These are phyloP conservation scores for Leucophenga maculata DNA, from an alignment of 2,888 invertebrate genomes.

Conservation along the genomic window DNA sequence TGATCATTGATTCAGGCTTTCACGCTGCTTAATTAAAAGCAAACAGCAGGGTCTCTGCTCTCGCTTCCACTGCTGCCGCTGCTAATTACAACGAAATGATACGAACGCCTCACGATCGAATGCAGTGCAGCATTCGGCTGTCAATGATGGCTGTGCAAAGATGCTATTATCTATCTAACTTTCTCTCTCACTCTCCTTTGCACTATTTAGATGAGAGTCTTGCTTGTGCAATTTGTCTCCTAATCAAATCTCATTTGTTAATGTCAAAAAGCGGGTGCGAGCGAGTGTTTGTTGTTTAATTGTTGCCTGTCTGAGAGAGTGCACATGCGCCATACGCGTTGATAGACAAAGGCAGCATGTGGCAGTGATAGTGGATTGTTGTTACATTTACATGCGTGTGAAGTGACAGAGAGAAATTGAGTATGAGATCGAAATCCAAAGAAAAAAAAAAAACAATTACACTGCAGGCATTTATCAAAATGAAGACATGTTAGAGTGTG, in stretches of 20 bases:
- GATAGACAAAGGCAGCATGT: conserved; percentile 1
- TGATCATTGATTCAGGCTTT: conserved; percentile 35
- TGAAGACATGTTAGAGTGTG: no score
- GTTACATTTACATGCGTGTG: conserved; percentile 5
- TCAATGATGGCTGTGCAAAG: neutral
- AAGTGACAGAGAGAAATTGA: neutral
- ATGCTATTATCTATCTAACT: no score
- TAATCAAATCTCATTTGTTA: conserved; percentile 66
- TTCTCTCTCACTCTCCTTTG: neutral
- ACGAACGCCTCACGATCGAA: no score
- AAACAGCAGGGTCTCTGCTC: conserved; percentile 46
- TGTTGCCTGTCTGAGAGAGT: neutral
- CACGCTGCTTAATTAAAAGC: conserved; percentile 61
- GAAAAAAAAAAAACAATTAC: neutral
- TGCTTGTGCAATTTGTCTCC: conserved; percentile 58
- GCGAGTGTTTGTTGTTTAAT: conserved; percentile 32
- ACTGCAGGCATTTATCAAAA: no score
- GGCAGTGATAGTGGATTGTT: neutral
- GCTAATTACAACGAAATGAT: conserved; percentile 1
- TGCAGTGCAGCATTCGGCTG: neutral
- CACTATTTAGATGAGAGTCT: conserved; percentile 7
- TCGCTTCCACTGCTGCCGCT: neutral
- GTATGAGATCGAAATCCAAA: neutral
- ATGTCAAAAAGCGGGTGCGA: conserved; percentile 52
- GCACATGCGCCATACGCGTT: conserved; percentile 23